Conservation (phyloP, 2,888 invertebrate genomes). For the Oegoconia quadripuncta region DNA sequence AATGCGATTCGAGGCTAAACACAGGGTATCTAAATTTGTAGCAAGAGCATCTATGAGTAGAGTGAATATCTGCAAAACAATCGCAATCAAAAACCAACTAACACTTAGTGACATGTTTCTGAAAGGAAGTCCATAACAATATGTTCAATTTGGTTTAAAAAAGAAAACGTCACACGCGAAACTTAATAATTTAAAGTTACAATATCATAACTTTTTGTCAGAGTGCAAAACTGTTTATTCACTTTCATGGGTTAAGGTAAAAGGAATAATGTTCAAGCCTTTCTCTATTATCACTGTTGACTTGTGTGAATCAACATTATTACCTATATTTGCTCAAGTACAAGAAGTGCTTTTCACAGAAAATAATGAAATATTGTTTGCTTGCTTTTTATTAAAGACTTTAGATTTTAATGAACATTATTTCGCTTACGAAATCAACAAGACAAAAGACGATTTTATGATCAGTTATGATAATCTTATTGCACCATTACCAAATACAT, state of each 20-base stretch:
- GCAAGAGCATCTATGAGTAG: conserved; percentile 11
- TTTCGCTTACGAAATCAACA: background rate
- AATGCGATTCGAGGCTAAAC: conserved; percentile 21
- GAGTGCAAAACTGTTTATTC: background rate
- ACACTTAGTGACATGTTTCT: conserved; percentile 14
- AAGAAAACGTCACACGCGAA: background rate
- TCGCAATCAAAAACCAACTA: conserved; percentile 18
- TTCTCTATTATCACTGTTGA: background rate
- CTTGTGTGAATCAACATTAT: background rate
- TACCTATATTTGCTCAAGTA: background rate
- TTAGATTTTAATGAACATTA: background rate
- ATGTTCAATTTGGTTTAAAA: background rate
- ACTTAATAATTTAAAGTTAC: background rate
- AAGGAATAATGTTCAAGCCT: no score
- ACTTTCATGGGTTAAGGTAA: background rate
- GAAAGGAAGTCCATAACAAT: background rate
- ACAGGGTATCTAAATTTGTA: conserved; percentile 14
- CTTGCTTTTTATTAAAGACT: background rate
- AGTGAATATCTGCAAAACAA: conserved; percentile 14
- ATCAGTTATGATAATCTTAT: background rate
- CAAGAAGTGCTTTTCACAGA: background rate
- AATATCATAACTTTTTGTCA: no score
- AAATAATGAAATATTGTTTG: background rate
- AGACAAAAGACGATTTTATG: background rate
- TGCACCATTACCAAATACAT: background rate